Evolutionary conservation across 1,140 invertebrate genomes (phyloP).

Genomic region (Macrotrachela quadricornifera): DNA sequence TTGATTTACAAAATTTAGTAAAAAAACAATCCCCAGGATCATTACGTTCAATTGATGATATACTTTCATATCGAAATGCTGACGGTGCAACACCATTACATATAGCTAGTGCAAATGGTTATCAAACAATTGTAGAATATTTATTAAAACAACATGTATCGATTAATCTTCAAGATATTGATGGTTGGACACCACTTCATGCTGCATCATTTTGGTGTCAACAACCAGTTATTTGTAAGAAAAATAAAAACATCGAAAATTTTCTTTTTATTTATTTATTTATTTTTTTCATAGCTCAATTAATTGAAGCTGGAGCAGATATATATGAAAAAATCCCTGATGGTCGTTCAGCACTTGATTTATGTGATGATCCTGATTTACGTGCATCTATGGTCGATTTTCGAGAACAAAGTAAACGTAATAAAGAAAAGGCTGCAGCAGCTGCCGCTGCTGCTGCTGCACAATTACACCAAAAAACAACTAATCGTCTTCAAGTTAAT

Average conservation of each 20-base stretch:
- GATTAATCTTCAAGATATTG: constrained; percentile 54
- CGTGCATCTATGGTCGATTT: constrained; percentile 1
- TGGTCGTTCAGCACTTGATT: constrained; percentile 2
- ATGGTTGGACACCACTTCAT: constrained; percentile 51
- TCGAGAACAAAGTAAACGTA: not conserved
- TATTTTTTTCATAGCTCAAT: not conserved
- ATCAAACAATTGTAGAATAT: constrained; percentile 76
- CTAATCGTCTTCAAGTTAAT: too few species aligned
- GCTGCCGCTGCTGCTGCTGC: constrained; percentile 1
- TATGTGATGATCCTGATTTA: constrained; percentile 6
- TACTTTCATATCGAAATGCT: too few species aligned
- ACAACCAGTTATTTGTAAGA: not conserved
- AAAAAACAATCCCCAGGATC: too few species aligned
- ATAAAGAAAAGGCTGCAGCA: not conserved
- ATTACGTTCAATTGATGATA: too few species aligned
- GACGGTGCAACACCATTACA: constrained; percentile 45
- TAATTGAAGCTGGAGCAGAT: constrained; percentile 6
- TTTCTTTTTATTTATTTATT: not conserved
- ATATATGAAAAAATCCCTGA: not conserved
- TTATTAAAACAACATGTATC: constrained; percentile 43
- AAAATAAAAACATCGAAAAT: not conserved
- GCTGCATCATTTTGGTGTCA: constrained; percentile 15
- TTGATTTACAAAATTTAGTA: constrained; percentile 41
- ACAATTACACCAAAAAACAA: not conserved
- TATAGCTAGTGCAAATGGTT: constrained; percentile 90